phyloP scores from a whole-genome alignment of 2,113 vertebrate genomes.

The Dolichallabes microphthalmus region DNA sequence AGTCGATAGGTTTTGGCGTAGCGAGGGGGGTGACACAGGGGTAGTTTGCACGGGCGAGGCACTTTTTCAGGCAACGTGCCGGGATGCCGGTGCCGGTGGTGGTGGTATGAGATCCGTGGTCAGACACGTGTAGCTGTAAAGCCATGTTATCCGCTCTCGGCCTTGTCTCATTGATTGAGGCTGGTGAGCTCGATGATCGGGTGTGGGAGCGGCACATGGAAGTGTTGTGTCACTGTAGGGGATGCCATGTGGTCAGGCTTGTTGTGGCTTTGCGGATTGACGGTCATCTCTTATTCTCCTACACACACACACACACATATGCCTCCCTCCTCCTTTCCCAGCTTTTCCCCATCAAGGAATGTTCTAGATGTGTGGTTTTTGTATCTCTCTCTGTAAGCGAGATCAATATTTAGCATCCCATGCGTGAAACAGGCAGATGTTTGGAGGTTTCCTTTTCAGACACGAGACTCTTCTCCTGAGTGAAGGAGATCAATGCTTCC shows the following conservation, averaged over 20 bases:
- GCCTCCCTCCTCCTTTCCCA: constrained; percentile 43
- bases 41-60: constrained; percentile 47
- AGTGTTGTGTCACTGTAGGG: constrained; percentile 63
- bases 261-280: constrained; percentile 54
- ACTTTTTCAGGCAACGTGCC: constrained; percentile 57
- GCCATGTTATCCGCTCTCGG: constrained; percentile 61
- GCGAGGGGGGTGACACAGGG: constrained; percentile 3
- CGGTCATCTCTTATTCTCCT: constrained; percentile 46
- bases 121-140: constrained; percentile 61
- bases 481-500: constrained; percentile 84
- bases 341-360: constrained; percentile 64
- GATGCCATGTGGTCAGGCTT: constrained; percentile 54
- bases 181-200: constrained; percentile 51
- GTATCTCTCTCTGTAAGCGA: constrained; percentile 63
- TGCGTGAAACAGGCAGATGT: constrained; percentile 95
- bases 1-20: constrained; percentile 50
- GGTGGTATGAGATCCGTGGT: constrained; percentile 59
- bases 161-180: constrained; percentile 71
- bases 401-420: constrained; percentile 96
- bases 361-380: constrained; percentile 60
- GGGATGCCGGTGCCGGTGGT: constrained; percentile 48
- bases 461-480: constrained; percentile 75
- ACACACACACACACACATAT: constrained; percentile 2
- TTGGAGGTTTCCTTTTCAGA: constrained; percentile 90
- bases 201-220: constrained; percentile 57